Evolutionary conservation across 2,113 vertebrate species (phyloP), one percentile per base, ranked within the genome.

Genomic region (Pungitius pungitius): DNA sequence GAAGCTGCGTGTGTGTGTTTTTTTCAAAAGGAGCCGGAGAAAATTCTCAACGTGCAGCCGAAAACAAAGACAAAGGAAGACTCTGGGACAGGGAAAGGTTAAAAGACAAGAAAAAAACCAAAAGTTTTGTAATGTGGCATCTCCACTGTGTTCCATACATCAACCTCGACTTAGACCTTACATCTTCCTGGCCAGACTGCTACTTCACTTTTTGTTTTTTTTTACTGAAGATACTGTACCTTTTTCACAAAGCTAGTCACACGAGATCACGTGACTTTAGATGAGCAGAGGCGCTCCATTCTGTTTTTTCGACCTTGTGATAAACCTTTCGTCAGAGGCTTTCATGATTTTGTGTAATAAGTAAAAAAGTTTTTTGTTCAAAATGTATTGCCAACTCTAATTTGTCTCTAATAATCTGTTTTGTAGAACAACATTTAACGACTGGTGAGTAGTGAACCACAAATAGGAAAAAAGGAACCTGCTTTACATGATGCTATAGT

Each of bases 101-200:
- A 59, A 59, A 54, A 62, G 51, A 73, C 45, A 70, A 17, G 52
- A n/a, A 74, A 35, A 64, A 60, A 49, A 73, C 56, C 49, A 63
- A 7, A 79, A 61, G 56, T 24, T 63, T 56, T 45, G 35, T 64
- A 64, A n/a, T n/a, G 83, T 80, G 58, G 20, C 40, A 76, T 80
- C 66, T 80, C 64, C 49, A 54, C 76, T 49, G 22, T 72, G 57
- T 81, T 66, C 73, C 42, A 56, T 68, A 77, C 68, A 71, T 52
- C 39, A 69, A 57, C 63, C 59, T 71, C 71, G 43, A 55, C 54
- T 69, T 61, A 67, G 7, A 57, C 51, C 59, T 35, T 59, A 70
- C 14, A 60, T 26, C 27, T 63, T 13, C 1, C 18, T 72, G 45
- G 9, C 17, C 42, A 72, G 59, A 47, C 35, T 55, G 65, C 59